Base-by-base conservation (phyloP, 2,888 invertebrate species). In the Tetranychus truncatus region DNA sequence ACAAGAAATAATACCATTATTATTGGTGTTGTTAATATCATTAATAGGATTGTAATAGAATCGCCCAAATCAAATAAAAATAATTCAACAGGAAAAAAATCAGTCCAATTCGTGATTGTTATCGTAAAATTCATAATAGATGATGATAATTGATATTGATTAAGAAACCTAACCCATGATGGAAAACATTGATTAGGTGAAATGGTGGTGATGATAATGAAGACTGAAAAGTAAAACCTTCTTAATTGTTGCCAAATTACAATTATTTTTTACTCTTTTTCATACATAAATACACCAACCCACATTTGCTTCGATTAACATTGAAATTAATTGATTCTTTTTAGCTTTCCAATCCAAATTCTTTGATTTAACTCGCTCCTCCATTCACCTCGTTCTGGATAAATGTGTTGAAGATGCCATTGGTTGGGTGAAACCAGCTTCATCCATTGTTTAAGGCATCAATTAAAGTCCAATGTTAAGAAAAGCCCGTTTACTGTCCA, bases 81-180 rank as follows among this genome's bases (percentile, higher is more conserved):
- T 55, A 55, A 55, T 55, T 55, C 15, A 55, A 55, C 55, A 55
- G 55, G 55, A 55, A 55, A 34, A 34, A 55, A 55, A 55, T 55
- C 55, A 55, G 55, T 55, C 15, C 15, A 55, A 34, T 34, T 34
- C 34, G 34, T 34, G 34, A 34, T 34, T 34, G 34, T 34, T 34
- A 34, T 34, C 34, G 34, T 34, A 34, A 34, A 34, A 34, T 34
- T 24, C 34, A 34, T 34, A 34, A 34, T 34, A 34, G 34, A 34
- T 34, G 34, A 34, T 55, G 55, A 55, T 15, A 55, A 55, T 55
- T 55, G 34, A 55, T 55, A 55, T 55, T 55, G 55, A 55, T 55
- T 55, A 55, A 55, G 55, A 55, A 55, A 55, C 55, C 55, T 55
- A 55, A 55, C 55, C 55, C 55, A 55, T 55, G 55, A 55, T 55